Evolutionary conservation across 2,797 vertebrate genomes (phyloP), one percentile per base, ranked within the genome.

Genomic region (Protosalanx chinensis): DNA sequence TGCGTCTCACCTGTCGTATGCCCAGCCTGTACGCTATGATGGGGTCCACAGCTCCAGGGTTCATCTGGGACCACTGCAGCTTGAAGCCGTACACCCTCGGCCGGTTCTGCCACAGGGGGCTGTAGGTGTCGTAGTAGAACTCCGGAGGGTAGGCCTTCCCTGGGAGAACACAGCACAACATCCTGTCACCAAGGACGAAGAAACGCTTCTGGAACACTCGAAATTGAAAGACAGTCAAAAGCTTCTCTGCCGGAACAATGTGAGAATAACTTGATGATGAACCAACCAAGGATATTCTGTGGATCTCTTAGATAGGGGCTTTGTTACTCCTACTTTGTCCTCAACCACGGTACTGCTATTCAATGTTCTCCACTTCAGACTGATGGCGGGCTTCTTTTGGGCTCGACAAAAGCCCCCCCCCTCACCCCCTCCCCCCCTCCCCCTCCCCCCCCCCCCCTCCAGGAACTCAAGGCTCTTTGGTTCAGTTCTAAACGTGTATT

Each of bases 61-160:
- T 98, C 96, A 98, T 97, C 84, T 99, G 97, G 0, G 97, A 98
- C 97, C 97, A 99, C 87, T 99, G 97, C 0, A 99, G 93, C 76
- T 96, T 97, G 88, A 96, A 99, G 76, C 95, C 94, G 10, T 97
- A 99, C 37, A 97, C 94, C 0, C 95, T 91, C 12, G 96, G 95
- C 27, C 95, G 86, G 91, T 97, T 97, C 87, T 98, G 97, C 96
- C 97, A 98, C 78, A 98, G 92, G 0, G 97, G 96, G 72, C 92
- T 98, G 85, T 97, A 98, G n/a, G 97, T 99, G 64, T 99, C 97
- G 0, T 98, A 98, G 89, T 97, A 99, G 85, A 99, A 98, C 82
- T 99, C 97, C 0, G 97, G 96, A 32, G 97, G 88, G 4, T 95
- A 98, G 70, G 97, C 96, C 76, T 98, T 97, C 23, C 97, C 97